A percentile compares a stretch with the other conserved stretches of the same genome.
Conservation (phyloP, 2,113 vertebrate genomes). For the crab-eating macaque (Macaca fascicularis) region DNA sequence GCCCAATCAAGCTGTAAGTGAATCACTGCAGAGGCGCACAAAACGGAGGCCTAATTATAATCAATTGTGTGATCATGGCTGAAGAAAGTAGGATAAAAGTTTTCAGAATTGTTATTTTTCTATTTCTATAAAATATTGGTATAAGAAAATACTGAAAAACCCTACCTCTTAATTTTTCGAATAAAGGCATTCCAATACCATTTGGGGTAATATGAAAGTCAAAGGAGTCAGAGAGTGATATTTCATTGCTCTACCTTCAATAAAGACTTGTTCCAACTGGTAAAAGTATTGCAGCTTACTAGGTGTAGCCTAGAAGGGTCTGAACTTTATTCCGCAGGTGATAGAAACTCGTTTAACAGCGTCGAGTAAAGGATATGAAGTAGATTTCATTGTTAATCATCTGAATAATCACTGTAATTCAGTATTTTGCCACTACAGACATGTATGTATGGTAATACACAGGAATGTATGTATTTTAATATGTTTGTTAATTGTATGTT, state of each 20-base stretch:
- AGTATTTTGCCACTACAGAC: not conserved
- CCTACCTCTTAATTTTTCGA: not conserved
- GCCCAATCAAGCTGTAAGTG: not conserved
- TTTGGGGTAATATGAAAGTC: not conserved
- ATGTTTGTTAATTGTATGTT: not conserved
- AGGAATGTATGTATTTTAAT: not conserved
- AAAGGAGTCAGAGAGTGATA: not conserved
- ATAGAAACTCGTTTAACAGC: not conserved
- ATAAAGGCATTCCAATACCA: not conserved
- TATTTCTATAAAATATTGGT: not conserved
- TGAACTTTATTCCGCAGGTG: not conserved
- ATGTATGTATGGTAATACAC: not conserved
- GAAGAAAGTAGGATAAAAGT: not conserved
- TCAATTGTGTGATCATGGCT: not conserved
- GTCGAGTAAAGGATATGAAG: not conserved
- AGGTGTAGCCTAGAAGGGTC: accelerated
- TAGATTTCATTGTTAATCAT: not conserved
- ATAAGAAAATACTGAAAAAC: not conserved
- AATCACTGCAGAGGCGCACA: not conserved
- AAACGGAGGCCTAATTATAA: not conserved
- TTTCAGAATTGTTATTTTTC: not conserved
- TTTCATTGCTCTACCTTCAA: not conserved
- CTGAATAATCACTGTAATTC: not conserved
- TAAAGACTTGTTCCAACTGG: not conserved
- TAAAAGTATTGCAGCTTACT: not conserved